Conservation (phyloP, 2,888 invertebrate genomes). For the Euspilapteryx auroguttella region DNA sequence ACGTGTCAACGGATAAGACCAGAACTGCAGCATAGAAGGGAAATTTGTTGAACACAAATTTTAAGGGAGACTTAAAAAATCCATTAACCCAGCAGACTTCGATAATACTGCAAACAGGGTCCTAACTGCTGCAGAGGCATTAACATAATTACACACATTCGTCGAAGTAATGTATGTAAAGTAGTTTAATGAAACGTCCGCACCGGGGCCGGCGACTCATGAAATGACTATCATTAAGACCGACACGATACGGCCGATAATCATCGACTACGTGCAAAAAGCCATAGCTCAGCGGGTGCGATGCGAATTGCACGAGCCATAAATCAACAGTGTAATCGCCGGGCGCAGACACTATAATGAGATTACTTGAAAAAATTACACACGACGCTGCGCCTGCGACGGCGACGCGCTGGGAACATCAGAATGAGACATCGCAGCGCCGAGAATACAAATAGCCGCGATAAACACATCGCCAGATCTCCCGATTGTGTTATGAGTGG, state of each 20-base stretch:
- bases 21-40: no score
- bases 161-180: slow-evolving; percentile 51
- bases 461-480: no score
- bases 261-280: slow-evolving; percentile 51
- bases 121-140: slow-evolving; percentile 29
- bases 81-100: no score
- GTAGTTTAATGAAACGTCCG: slow-evolving; percentile 54
- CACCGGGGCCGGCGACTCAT: slow-evolving; percentile 47
- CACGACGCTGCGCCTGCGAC: slow-evolving; percentile 18
- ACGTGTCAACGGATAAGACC: slow-evolving; percentile 11
- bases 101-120: slow-evolving; percentile 27
- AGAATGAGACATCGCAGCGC: slow-evolving; percentile 17
- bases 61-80: no score
- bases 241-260: slow-evolving; percentile 59
- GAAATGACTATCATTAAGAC: slow-evolving; percentile 57
- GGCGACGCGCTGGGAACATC: slow-evolving; percentile 19
- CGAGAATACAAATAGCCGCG: no score
- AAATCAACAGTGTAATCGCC: slow-evolving; percentile 57
- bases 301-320: slow-evolving; percentile 57
- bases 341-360: slow-evolving; percentile 42
- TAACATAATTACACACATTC: slow-evolving; percentile 55
- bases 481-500: no score
- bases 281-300: slow-evolving; percentile 28
- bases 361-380: slow-evolving; percentile 52
- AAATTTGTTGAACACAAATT: no score